A percentile compares a stretch with the other conserved stretches of the same genome.
These are phyloP conservation scores for Encarsia formosa DNA, from an alignment of 2,888 invertebrate genomes.

Conservation along the genomic window DNA sequence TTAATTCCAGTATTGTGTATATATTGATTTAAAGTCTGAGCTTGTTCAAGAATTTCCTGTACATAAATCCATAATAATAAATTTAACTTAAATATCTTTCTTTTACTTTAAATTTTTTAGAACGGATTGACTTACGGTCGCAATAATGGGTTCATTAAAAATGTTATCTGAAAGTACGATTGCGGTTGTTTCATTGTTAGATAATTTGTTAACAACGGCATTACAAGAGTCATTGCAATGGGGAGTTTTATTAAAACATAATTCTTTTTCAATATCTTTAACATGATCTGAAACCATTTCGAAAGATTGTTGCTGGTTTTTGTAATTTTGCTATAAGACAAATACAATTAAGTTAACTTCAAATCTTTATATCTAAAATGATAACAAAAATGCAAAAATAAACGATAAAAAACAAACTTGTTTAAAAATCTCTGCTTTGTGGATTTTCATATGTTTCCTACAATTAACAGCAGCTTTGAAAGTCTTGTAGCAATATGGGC, in stretches of 20 bases:
- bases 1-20: conserved; percentile 45
- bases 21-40: conserved; percentile 50
- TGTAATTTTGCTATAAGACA: conserved; percentile 12
- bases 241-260: too few species aligned
- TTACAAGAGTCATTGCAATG: too few species aligned
- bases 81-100: too few species aligned
- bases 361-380: too few species aligned
- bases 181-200: too few species aligned
- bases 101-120: too few species aligned
- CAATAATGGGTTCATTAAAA: neutral
- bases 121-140: neutral
- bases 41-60: conserved; percentile 50
- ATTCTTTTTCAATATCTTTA: too few species aligned
- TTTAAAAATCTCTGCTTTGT: conserved; percentile 55
- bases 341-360: neutral
- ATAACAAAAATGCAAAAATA: too few species aligned
- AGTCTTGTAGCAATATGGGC: conserved; percentile 49
- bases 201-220: too few species aligned
- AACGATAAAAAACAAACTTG: conserved; percentile 36
- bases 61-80: too few species aligned
- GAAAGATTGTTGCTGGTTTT: conserved; percentile 3
- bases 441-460: conserved; percentile 63
- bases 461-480: conserved; percentile 56
- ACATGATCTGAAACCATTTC: too few species aligned
- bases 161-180: neutral